These are phyloP conservation scores for Leucozona laternaria DNA, from an alignment of 2,888 invertebrate species.

Conservation along the genomic window DNA sequence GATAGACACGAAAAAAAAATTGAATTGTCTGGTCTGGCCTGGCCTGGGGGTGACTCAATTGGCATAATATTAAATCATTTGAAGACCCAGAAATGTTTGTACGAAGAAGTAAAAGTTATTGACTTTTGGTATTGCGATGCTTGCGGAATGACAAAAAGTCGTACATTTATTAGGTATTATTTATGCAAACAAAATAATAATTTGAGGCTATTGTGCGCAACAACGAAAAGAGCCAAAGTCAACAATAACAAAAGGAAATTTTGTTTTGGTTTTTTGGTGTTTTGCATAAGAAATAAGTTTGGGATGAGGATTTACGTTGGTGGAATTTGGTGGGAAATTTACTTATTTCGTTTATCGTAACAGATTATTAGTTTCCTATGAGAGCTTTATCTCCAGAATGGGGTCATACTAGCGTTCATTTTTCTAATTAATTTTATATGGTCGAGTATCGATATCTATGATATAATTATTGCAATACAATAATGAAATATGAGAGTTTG, in stretches of 20 bases:
- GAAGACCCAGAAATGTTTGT: background rate
- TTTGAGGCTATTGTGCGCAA: slow-evolving; percentile 6
- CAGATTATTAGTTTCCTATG: too few relatives aligned
- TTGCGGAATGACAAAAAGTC: slow-evolving; percentile 17
- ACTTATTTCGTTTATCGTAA: background rate
- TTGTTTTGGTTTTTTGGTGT: slow-evolving; percentile 5
- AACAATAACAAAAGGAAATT: slow-evolving; percentile 19
- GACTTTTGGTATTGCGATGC: slow-evolving; percentile 12
- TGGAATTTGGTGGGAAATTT: background rate
- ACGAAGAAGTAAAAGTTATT: slow-evolving; percentile 34
- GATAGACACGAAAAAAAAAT: background rate
- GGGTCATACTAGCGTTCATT: too few relatives aligned
- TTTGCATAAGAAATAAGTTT: slow-evolving; percentile 7
- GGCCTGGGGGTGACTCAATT: slow-evolving; percentile 26
- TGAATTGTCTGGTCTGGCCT: too few relatives aligned
- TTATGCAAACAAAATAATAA: slow-evolving; percentile 2
- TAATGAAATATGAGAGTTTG: too few relatives aligned
- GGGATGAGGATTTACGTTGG: background rate
- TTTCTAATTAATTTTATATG: too few relatives aligned
- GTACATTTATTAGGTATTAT: background rate
- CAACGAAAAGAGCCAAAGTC: slow-evolving; percentile 4
- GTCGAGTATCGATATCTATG: too few relatives aligned
- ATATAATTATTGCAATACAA: too few relatives aligned
- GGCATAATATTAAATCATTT: slow-evolving; percentile 28
- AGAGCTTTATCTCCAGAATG: too few relatives aligned